Percentiles rank a stretch among this genome's conserved stretches.
Conservation (phyloP, 2,797 vertebrate genomes). For the Microchirus variegatus region DNA sequence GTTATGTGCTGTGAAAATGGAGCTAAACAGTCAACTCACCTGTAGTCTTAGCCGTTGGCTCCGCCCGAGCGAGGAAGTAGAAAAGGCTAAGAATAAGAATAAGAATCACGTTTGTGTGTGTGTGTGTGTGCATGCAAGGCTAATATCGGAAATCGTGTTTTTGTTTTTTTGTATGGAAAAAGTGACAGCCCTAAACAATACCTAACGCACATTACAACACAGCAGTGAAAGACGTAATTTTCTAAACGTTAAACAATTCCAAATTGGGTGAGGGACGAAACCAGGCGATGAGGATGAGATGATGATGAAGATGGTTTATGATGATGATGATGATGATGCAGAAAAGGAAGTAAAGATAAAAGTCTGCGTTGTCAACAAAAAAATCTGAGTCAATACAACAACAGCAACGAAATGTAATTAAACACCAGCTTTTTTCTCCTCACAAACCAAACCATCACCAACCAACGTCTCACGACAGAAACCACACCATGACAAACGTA, state of each 20-base stretch:
- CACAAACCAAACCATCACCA: conserved; percentile 17
- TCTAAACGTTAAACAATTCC: conserved; percentile 16
- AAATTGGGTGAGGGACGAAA: conserved; percentile 27
- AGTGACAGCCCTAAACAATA: conserved; percentile 5
- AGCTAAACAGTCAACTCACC: too few species aligned
- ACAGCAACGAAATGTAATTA: conserved; percentile 19
- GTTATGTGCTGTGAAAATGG: too few species aligned
- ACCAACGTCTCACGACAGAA: conserved; percentile 43
- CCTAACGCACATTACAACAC: conserved; percentile 24
- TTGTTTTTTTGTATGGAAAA: too few species aligned
- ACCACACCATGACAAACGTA: conserved; percentile 49
- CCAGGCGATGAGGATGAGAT: conserved; percentile 35
- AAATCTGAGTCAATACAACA: conserved; percentile 3
- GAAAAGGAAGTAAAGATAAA: not conserved
- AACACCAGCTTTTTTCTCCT: conserved; percentile 21
- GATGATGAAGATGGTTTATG: conserved; percentile 54
- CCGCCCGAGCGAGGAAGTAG: too few species aligned
- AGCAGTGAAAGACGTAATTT: not conserved
- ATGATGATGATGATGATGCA: conserved; percentile 6
- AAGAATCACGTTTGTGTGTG: not conserved
- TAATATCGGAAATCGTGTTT: too few species aligned
- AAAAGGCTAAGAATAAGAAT: too few species aligned
- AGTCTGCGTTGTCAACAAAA: conserved; percentile 19
- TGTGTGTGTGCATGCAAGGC: not conserved
- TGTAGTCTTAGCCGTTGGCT: too few species aligned